Evolutionary conservation across 2,797 vertebrate genomes (phyloP), one percentile per base, ranked within the genome.

Genomic region (Myotis pilosus): DNA sequence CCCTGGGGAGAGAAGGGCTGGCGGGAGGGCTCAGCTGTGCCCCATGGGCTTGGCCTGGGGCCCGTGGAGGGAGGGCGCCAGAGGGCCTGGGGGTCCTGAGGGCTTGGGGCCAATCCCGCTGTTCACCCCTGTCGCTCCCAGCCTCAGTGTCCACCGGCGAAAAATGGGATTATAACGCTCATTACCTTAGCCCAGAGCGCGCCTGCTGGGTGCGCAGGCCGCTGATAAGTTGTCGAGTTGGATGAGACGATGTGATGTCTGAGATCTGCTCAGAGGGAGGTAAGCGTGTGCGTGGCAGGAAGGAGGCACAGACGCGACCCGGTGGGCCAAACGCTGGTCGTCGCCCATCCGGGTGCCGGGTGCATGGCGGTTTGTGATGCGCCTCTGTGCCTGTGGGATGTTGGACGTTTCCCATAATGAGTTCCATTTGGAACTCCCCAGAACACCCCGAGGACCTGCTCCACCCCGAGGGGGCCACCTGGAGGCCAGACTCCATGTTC

Each of bases 311-410:
- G 30, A 11, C 13, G 20, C 5, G 2, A 2, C 8, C 2, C 5
- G 7, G 30, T 10, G 25, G 23, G n/a, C 36, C 6, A 25, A 5
- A 19, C 2, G 4, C 22, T 1, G 38, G 6, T 6, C 13, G 71
- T 7, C 4, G 16, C 2, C 5, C 15, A 13, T 25, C 22, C 8
- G 8, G 7, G 81, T 85, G 33, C 44, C 2, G 1, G 7, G 13
- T 0, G 3, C 8, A 0, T 2, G 16, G 41, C 23, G 22, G 36
- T 2, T 23, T 10, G 0, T 9, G 8, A 20, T 2, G 30, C 0
- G 78, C 83, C 82, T 19, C n/a, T 64, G 84, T 30, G 4, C 20
- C n/a, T 38, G 9, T 17, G 64, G 30, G n/a, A 11, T 22, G 23
- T 36, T 74, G 22, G 62, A 64, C 36, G 36, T 33, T 62, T 75